Conservation (phyloP, 2,888 invertebrate genomes). For the Synanthedon andrenaeformis region DNA sequence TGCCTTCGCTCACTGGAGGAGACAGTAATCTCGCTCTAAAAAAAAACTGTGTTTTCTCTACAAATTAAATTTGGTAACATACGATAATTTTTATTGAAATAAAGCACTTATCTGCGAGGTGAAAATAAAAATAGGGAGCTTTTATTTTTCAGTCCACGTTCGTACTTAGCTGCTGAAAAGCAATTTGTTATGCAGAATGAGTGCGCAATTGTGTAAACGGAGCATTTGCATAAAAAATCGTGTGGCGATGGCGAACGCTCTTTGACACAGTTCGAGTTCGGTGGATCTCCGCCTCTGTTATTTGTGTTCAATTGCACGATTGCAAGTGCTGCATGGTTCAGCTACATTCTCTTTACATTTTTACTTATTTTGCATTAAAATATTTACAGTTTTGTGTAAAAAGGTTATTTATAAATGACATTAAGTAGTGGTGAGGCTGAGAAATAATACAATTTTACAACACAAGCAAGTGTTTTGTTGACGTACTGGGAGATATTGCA, state of each 20-base stretch:
- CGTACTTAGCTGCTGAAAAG: not conserved
- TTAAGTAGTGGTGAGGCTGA: no score
- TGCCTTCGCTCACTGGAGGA: no score
- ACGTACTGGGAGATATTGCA: not conserved
- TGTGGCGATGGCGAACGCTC: not conserved
- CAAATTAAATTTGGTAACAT: no score
- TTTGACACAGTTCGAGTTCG: not conserved
- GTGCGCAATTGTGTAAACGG: not conserved
- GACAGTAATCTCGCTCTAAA: no score
- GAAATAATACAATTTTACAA: no score
- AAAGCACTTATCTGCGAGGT: not conserved
- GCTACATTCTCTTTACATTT: no score
- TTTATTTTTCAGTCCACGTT: not conserved
- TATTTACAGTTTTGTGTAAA: no score
- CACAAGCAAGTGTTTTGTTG: no score
- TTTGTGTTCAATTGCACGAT: not conserved
- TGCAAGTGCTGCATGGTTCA: no score
- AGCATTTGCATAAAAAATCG: not conserved
- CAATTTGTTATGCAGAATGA: not conserved
- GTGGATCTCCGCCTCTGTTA: not conserved
- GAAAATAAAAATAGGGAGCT: not conserved
- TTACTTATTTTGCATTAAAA: no score
- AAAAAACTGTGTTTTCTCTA: no score
- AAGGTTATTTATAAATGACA: no score
- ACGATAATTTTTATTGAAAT: not conserved